These are phyloP conservation scores for Gymnothorax javanicus DNA, from an alignment of 2,797 vertebrate genomes.

Conservation along the genomic window DNA sequence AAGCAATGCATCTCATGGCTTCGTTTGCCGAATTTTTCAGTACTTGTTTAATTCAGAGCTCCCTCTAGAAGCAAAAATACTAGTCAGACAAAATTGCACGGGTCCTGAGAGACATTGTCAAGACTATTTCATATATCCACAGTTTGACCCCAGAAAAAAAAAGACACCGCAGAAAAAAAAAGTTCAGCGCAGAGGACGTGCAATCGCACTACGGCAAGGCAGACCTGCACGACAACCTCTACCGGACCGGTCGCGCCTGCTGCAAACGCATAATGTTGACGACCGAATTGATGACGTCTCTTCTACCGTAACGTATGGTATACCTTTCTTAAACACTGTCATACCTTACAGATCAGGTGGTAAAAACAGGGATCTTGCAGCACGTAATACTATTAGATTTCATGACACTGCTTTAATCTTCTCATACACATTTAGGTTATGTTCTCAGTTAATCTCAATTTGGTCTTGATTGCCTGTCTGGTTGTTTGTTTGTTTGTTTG, in stretches of 20 bases:
- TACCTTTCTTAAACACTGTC: not conserved
- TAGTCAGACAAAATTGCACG: not conserved
- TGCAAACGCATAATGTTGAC: not conserved
- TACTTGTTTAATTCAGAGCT: not conserved
- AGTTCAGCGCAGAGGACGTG: not conserved
- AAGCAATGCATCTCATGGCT: constrained; percentile 43
- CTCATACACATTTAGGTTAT: not conserved
- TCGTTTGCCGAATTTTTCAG: not conserved
- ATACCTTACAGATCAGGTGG: not conserved
- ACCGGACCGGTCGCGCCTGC: not conserved
- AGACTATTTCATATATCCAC: not conserved
- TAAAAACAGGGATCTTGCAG: not conserved
- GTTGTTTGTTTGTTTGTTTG: too few relatives aligned
- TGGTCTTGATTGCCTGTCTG: not conserved
- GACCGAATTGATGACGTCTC: constrained; percentile 13
- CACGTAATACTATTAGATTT: not conserved
- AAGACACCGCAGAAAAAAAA: too few relatives aligned
- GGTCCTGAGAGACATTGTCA: not conserved
- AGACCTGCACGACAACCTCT: not conserved
- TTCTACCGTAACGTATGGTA: not conserved
- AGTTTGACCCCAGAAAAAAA: constrained; percentile 4
- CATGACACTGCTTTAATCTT: not conserved
- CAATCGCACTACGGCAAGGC: too few relatives aligned
- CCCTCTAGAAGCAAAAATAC: not conserved
- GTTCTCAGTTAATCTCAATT: not conserved